A percentile compares a stretch with the other conserved stretches of the same genome.
Evolutionary conservation across 2,797 vertebrate species (phyloP).

Genomic region (Chrysocyon brachyurus): DNA sequence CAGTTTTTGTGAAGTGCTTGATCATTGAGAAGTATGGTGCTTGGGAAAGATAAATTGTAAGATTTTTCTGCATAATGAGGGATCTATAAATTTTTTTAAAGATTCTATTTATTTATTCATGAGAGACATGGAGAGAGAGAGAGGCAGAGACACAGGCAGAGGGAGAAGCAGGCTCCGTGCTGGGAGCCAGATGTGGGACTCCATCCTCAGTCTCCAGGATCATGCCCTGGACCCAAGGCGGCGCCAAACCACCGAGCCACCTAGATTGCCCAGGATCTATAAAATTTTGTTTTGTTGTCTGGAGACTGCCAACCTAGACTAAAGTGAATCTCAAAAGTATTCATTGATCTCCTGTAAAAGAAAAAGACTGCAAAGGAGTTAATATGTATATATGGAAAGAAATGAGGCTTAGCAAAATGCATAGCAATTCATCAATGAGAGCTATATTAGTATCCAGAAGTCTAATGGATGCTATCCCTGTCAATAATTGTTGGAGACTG

Average conservation of each 20-base stretch:
- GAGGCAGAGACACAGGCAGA: too few species aligned
- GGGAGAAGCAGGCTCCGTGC: too few species aligned
- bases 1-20: neutral
- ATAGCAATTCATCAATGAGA: neutral
- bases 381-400: neutral
- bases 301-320: neutral
- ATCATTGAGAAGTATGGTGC: neutral
- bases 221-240: too few species aligned
- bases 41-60: neutral
- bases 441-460: neutral
- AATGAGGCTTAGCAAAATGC: neutral
- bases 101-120: too few species aligned
- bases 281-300: constrained; percentile 1
- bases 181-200: too few species aligned
- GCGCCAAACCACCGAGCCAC: too few species aligned
- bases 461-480: neutral
- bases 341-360: neutral
- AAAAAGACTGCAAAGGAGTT: neutral
- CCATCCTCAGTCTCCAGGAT: too few species aligned
- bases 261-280: neutral
- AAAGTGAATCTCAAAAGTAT: neutral
- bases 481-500: neutral
- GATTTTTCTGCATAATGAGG: constrained; percentile 1
- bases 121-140: too few species aligned
- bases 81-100: neutral